phyloP scores from a whole-genome alignment of 2,113 vertebrate genomes.

The rabbit (Oryctolagus cuniculus) region mOryCun1.1 NC_091437.1:59555001-59555500 shows the following conservation, averaged over 20 bases:
- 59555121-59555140: neutral
- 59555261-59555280: too few species aligned
- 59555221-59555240: neutral
- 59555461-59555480: slow-evolving; percentile 66
- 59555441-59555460: slow-evolving; percentile 70
- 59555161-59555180: neutral
- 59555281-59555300: neutral
- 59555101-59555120: neutral
- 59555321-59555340: slow-evolving; percentile 87
- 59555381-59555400: slow-evolving; percentile 75
- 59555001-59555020: neutral
- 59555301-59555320: slow-evolving; percentile 76
- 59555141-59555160: neutral
- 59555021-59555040: too few species aligned
- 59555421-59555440: slow-evolving; percentile 76
- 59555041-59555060: neutral
- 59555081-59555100: neutral
- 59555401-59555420: slow-evolving; percentile 71
- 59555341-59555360: slow-evolving; percentile 80
- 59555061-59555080: neutral
- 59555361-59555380: slow-evolving; percentile 73
- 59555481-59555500: slow-evolving; percentile 64
- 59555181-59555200: neutral
- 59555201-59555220: neutral
- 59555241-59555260: neutral